These are phyloP conservation scores for Castor canadensis DNA, from an alignment of 2,113 vertebrate genomes.

Conservation along the genomic window DNA sequence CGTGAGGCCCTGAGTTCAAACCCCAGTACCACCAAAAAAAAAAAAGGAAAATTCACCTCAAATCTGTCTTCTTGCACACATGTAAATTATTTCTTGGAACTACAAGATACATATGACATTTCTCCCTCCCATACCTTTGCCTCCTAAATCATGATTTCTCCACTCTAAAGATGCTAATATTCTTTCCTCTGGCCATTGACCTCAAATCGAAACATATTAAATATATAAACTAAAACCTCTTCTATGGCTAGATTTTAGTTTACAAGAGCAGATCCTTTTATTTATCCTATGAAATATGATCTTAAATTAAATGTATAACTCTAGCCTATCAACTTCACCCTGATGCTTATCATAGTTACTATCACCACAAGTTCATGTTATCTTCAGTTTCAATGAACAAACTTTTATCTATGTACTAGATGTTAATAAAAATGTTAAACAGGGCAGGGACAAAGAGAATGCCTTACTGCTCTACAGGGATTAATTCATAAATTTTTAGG, in stretches of 20 bases:
- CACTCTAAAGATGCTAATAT: not conserved
- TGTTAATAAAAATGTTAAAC: conserved; percentile 36
- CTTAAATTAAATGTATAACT: conserved; percentile 46
- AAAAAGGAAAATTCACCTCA: not conserved
- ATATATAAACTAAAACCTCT: not conserved
- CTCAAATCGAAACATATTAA: not conserved
- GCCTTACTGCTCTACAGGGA: not conserved
- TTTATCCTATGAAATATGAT: not conserved
- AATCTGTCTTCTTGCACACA: conserved; percentile 4
- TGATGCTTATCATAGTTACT: not conserved
- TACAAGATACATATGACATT: not conserved
- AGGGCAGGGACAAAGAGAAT: not conserved
- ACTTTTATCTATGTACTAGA: not conserved
- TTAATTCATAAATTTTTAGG: not conserved
- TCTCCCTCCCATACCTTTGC: not conserved
- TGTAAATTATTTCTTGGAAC: conserved; percentile 29
- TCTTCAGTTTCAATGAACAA: conserved; percentile 12
- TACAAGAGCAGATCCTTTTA: not conserved
- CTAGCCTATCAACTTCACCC: not conserved
- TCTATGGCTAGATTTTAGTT: not conserved
- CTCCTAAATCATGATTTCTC: not conserved
- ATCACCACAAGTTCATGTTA: not conserved
- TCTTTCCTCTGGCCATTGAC: not conserved
- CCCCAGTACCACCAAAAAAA: no score
- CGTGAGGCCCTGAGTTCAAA: no score